A percentile compares a stretch with the other conserved stretches of the same genome.
These are phyloP conservation scores for Pedicia rivosa DNA, from an alignment of 2,888 invertebrate species.

Conservation along the genomic window DNA sequence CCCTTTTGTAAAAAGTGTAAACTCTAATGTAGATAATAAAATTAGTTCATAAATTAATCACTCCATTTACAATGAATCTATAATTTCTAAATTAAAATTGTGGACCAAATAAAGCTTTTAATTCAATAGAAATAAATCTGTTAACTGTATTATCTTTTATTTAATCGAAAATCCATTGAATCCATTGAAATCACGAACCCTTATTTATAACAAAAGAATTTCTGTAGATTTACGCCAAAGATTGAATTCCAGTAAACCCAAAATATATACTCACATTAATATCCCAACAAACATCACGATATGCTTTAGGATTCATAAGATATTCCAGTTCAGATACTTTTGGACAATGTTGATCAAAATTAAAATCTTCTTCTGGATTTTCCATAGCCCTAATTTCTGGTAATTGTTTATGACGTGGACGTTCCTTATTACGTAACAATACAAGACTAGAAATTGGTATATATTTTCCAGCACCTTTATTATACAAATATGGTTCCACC, in stretches of 20 bases:
- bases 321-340: slow-evolving; percentile 44
- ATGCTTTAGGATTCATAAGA: slow-evolving; percentile 48
- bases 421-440: slow-evolving; percentile 69
- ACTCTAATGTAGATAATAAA: too few species aligned
- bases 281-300: slow-evolving; percentile 83
- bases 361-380: slow-evolving; percentile 72
- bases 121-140: too few species aligned
- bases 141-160: too few species aligned
- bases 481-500: slow-evolving; percentile 84
- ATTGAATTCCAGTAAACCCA: not conserved
- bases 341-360: slow-evolving; percentile 61
- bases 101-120: too few species aligned
- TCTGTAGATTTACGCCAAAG: too few species aligned
- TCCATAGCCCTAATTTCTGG: slow-evolving; percentile 63
- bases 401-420: slow-evolving; percentile 62
- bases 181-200: too few species aligned
- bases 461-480: slow-evolving; percentile 80
- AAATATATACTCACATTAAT: slow-evolving; percentile 35
- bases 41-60: too few species aligned
- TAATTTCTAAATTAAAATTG: too few species aligned
- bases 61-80: too few species aligned
- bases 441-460: slow-evolving; percentile 83
- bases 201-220: too few species aligned
- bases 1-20: too few species aligned
- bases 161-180: too few species aligned